A percentile compares a stretch with the other conserved stretches of the same genome.
Evolutionary conservation across 2,113 vertebrate genomes (phyloP).

Genomic region (Elgaria multicarinata): DNA sequence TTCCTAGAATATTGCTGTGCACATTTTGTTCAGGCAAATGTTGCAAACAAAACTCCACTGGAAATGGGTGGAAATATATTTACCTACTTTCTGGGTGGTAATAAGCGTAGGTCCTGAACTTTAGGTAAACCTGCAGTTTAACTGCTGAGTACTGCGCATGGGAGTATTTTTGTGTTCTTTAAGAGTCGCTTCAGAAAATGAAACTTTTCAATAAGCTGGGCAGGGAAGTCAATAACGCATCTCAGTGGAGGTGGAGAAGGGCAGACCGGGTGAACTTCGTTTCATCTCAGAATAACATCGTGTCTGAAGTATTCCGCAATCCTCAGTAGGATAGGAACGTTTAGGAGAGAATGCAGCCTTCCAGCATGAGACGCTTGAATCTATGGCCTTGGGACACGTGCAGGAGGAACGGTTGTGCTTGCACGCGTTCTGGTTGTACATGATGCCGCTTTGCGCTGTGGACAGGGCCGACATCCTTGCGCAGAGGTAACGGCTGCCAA

Average conservation of each 20-base stretch:
- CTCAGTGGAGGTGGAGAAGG: neutral
- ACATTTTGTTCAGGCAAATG: neutral
- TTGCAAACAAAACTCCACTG: neutral
- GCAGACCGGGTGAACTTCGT: neutral
- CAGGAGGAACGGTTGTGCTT: conserved; percentile 8
- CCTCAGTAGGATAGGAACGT: neutral
- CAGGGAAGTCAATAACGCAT: conserved; percentile 1
- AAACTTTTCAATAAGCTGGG: neutral
- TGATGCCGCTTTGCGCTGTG: neutral
- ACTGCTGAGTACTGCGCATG: neutral
- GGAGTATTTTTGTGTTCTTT: conserved; percentile 5
- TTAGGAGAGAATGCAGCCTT: neutral
- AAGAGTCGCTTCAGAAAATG: neutral
- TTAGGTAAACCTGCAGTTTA: neutral
- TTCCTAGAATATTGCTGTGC: conserved; percentile 28
- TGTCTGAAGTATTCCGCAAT: accelerated
- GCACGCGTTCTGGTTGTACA: neutral
- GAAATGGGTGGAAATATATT: neutral
- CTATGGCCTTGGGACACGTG: accelerated
- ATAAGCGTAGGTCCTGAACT: neutral
- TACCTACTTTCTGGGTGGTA: neutral
- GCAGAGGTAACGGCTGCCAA: conserved; percentile 20
- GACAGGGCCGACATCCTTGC: conserved; percentile 54
- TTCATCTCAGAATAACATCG: neutral
- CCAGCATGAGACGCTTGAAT: neutral